Conservation (phyloP, 2,797 vertebrate genomes). For the Harpagifer antarcticus region DNA sequence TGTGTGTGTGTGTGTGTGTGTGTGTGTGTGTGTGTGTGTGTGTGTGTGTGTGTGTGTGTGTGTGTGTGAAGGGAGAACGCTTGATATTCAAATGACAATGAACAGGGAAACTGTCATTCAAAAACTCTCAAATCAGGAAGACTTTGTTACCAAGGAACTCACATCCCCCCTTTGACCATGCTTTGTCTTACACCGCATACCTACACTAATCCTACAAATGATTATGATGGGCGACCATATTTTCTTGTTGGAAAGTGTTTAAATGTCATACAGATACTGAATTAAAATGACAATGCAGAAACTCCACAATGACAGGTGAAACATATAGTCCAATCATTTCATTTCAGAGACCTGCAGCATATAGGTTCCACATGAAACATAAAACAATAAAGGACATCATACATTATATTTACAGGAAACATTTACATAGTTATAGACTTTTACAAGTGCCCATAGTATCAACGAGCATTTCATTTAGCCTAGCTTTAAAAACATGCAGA, state of each 20-base stretch:
- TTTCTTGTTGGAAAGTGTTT: neutral
- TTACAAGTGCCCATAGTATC: too few species aligned
- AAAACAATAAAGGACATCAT: too few species aligned
- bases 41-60: neutral
- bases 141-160: neutral
- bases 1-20: neutral
- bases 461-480: too few species aligned
- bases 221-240: neutral
- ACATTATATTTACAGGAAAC: too few species aligned
- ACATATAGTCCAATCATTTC: neutral
- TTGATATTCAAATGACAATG: too few species aligned
- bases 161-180: neutral
- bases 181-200: neutral
- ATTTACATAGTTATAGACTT: too few species aligned
- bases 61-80: neutral
- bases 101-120: too few species aligned
- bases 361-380: too few species aligned
- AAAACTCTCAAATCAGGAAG: too few species aligned
- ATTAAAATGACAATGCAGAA: neutral
- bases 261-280: neutral
- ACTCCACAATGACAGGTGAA: neutral
- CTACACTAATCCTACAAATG: accelerated
- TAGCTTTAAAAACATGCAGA: too few species aligned
- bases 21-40: neutral
- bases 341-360: too few species aligned